phyloP scores from a whole-genome alignment of 2,888 invertebrate species.

The Sarcophaga variegata region DNA sequence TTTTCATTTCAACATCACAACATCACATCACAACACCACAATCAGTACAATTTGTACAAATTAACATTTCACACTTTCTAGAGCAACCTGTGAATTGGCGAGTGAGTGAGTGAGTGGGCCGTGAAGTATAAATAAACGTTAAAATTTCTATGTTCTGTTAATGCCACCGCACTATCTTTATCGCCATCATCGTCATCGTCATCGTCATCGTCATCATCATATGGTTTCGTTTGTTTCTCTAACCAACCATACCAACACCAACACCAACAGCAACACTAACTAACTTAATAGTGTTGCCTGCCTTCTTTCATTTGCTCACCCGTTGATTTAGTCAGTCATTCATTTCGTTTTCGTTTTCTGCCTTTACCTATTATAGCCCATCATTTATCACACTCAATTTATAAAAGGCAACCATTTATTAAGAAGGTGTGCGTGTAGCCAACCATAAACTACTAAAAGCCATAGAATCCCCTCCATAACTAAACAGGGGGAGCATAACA shows the following conservation, averaged over 20 bases:
- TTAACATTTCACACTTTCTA: slow-evolving; percentile 63
- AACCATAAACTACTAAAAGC: slow-evolving; percentile 62
- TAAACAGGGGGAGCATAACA: slow-evolving; percentile 13
- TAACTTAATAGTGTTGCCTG: neutral
- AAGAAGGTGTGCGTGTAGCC: slow-evolving; percentile 63
- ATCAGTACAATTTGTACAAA: slow-evolving; percentile 64
- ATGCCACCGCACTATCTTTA: slow-evolving; percentile 46
- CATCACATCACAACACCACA: slow-evolving; percentile 16
- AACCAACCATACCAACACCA: neutral
- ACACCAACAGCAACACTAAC: too few species aligned
- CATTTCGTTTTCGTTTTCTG: slow-evolving; percentile 43
- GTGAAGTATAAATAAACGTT: neutral
- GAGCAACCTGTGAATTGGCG: neutral
- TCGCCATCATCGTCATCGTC: slow-evolving; percentile 20
- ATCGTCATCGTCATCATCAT: slow-evolving; percentile 51
- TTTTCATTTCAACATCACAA: neutral
- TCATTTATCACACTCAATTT: slow-evolving; percentile 68
- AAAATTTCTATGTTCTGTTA: slow-evolving; percentile 13
- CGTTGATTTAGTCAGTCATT: slow-evolving; percentile 7
- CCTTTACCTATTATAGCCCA: slow-evolving; percentile 53
- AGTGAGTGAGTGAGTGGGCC: neutral
- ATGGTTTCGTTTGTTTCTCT: slow-evolving; percentile 33
- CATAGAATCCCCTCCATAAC: slow-evolving; percentile 22
- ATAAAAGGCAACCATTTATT: slow-evolving; percentile 63
- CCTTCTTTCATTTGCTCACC: neutral